Evolutionary conservation across 1,140 invertebrate genomes (phyloP).

Genomic region (Lithobius niger): DNA sequence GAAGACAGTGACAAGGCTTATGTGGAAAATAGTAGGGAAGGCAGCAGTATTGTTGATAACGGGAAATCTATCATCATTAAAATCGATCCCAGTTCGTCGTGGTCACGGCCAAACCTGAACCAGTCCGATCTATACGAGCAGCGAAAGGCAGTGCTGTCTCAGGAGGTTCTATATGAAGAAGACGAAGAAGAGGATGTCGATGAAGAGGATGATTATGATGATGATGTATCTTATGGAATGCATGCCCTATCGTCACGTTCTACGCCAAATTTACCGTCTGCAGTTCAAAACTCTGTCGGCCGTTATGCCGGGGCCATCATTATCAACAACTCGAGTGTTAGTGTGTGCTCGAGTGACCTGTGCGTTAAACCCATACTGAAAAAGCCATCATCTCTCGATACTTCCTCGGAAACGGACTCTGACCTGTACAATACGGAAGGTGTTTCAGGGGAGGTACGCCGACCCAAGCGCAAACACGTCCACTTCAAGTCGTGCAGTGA

Average conservation of each 20-base stretch:
- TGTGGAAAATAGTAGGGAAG: too few relatives aligned
- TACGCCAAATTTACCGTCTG: neutral
- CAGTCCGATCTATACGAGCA: too few relatives aligned
- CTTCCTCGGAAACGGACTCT: neutral
- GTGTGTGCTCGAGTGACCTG: neutral
- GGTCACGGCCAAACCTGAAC: too few relatives aligned
- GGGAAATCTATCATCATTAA: too few relatives aligned
- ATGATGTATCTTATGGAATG: neutral
- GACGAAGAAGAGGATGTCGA: neutral
- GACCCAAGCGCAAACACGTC: neutral
- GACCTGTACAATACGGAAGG: neutral
- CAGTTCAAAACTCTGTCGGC: neutral
- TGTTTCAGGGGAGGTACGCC: neutral
- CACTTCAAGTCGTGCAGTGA: conserved; percentile 6
- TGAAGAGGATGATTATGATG: neutral
- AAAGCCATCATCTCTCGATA: conserved; percentile 11
- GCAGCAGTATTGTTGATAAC: too few relatives aligned
- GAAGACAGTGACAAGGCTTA: too few relatives aligned
- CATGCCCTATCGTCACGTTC: neutral
- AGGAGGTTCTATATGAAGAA: neutral
- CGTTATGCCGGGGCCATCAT: neutral
- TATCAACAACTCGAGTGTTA: neutral
- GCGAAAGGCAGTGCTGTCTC: too few relatives aligned
- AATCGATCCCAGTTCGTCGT: too few relatives aligned
- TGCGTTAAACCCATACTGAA: conserved; percentile 19